These are phyloP conservation scores for Accipiter virgatus DNA, from an alignment of 2,113 vertebrate species.

Conservation along the genomic window DNA sequence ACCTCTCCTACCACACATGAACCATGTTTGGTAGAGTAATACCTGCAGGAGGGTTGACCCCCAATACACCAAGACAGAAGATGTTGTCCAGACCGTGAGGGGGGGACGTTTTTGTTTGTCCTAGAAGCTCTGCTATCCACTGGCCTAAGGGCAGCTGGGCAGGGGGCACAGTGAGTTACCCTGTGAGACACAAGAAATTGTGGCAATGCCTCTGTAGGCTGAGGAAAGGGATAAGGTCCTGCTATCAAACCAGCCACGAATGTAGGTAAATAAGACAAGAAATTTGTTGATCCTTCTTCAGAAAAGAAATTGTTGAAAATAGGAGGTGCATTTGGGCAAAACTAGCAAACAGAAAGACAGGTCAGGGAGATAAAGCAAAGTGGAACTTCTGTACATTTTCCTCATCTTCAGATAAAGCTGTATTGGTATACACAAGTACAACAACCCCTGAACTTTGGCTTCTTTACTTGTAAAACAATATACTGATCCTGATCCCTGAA, in stretches of 20 bases:
- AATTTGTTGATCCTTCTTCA: background rate
- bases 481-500: slow-evolving; percentile 15
- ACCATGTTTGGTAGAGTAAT: background rate
- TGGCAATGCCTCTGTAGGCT: background rate
- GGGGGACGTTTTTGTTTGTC: background rate
- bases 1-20: background rate
- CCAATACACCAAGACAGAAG: background rate
- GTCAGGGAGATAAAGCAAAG: background rate
- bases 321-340: background rate
- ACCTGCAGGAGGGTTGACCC: background rate
- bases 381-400: background rate
- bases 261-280: background rate
- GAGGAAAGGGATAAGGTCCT: background rate
- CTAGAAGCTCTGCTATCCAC: background rate
- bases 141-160: background rate
- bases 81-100: background rate
- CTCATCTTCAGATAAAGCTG: background rate
- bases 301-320: background rate
- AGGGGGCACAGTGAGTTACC: background rate
- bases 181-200: background rate
- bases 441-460: background rate
- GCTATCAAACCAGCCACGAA: background rate
- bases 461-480: slow-evolving; percentile 57
- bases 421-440: background rate
- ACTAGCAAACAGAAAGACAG: background rate